These are phyloP conservation scores for Nestor notabilis DNA, from an alignment of 2,113 vertebrate genomes.

Conservation along the genomic window DNA sequence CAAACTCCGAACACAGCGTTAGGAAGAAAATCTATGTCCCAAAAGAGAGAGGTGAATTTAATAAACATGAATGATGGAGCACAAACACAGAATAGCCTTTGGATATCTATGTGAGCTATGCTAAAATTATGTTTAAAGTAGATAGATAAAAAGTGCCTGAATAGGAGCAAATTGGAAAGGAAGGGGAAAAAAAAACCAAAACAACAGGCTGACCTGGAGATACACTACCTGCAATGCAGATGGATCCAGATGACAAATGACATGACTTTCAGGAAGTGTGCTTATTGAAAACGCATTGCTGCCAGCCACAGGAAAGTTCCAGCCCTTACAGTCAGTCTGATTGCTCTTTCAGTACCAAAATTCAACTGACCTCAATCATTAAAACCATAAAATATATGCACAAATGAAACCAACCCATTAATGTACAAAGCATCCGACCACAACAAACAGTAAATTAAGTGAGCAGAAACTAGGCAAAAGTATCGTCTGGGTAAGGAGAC, in stretches of 20 bases:
- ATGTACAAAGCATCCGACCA: neutral
- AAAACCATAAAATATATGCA: neutral
- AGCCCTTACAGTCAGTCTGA: neutral
- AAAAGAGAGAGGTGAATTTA: neutral
- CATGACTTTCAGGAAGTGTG: neutral
- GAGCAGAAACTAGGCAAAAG: neutral
- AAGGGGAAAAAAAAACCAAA: neutral
- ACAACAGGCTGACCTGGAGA: neutral
- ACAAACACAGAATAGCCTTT: neutral
- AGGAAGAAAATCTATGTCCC: neutral
- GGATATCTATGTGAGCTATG: neutral
- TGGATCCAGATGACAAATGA: constrained; percentile 35
- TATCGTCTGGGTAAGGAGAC: neutral
- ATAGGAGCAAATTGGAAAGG: neutral
- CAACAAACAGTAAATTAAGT: neutral
- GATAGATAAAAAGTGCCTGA: neutral
- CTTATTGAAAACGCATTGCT: neutral
- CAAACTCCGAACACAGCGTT: neutral
- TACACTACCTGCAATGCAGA: constrained; percentile 33
- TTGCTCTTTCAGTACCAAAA: neutral
- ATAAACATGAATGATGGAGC: neutral
- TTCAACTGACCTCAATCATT: neutral
- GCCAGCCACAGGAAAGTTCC: neutral
- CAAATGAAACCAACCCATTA: neutral
- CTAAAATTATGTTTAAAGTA: neutral